phyloP scores from a whole-genome alignment of 2,113 vertebrate species.

The Petrocephalus zakoni region DNA sequence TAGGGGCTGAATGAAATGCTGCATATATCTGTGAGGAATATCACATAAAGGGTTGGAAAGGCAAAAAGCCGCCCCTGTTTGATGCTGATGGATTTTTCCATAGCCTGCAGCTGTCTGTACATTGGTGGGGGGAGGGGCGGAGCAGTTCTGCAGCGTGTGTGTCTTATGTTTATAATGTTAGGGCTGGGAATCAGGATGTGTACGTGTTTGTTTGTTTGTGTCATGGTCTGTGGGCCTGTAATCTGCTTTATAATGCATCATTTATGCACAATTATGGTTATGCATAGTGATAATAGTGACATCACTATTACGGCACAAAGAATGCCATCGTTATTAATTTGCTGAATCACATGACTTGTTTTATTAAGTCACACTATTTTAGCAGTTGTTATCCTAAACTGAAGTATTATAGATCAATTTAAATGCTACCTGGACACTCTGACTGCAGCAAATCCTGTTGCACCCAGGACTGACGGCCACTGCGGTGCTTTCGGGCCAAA shows the following conservation, averaged over 20 bases:
- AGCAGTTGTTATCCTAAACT: not conserved
- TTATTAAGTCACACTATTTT: not conserved
- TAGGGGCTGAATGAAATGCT: slow-evolving; percentile 50
- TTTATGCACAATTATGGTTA: not conserved
- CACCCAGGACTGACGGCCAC: not conserved
- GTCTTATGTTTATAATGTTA: not conserved
- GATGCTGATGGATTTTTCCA: slow-evolving; percentile 22
- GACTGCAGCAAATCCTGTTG: not conserved
- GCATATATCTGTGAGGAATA: slow-evolving; percentile 19
- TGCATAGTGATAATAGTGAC: not conserved
- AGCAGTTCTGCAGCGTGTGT: not conserved
- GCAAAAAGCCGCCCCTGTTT: slow-evolving; percentile 40
- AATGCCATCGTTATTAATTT: not conserved
- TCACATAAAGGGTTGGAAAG: slow-evolving; percentile 13
- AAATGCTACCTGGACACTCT: not conserved
- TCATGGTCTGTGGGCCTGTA: not conserved
- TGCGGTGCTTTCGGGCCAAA: not conserved
- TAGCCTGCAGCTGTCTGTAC: slow-evolving; percentile 29
- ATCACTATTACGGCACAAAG: not conserved
- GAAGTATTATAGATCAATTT: not conserved
- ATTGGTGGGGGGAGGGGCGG: slow-evolving; percentile 24
- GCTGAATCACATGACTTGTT: not conserved
- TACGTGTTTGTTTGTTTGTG: slow-evolving; percentile 18
- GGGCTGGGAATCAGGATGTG: not conserved
- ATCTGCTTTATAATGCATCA: not conserved